Percentiles rank a stretch among this genome's conserved stretches.
Conservation (phyloP, 2,797 vertebrate genomes). For the Vireo griseus region DNA sequence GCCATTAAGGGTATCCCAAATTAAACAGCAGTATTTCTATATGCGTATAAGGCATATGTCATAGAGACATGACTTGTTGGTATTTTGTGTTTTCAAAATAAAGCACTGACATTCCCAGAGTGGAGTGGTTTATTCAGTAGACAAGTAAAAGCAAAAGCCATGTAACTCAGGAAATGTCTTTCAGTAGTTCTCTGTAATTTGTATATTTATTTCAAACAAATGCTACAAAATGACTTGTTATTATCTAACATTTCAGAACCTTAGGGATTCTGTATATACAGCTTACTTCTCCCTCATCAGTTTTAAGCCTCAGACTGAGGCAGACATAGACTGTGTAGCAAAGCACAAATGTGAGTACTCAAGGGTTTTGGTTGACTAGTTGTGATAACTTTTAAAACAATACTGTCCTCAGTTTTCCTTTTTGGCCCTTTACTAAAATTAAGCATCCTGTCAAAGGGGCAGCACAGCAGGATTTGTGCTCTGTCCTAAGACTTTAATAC, state of each 20-base stretch:
- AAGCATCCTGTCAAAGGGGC: not conserved
- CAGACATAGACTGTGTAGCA: not conserved
- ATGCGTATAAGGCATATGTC: not conserved
- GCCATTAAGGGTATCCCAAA: not conserved
- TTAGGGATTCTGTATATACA: not conserved
- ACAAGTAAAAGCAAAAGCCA: not conserved
- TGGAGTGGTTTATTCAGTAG: not conserved
- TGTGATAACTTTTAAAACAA: not conserved
- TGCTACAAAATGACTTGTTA: not conserved
- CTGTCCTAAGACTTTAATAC: not conserved
- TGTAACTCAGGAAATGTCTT: not conserved
- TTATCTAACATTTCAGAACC: not conserved
- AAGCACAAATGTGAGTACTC: not conserved
- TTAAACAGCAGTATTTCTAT: not conserved
- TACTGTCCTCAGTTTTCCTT: not conserved
- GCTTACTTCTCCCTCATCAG: not conserved
- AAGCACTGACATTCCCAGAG: not conserved
- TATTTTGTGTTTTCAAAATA: not conserved
- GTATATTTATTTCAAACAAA: conserved; percentile 19
- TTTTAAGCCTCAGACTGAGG: not conserved
- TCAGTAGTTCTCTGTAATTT: not conserved
- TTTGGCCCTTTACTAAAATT: not conserved
- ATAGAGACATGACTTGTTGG: not conserved
- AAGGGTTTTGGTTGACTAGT: not conserved
- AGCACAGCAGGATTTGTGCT: not conserved